phyloP scores from a whole-genome alignment of 2,888 invertebrate species.

The Sesamia inferens region DNA sequence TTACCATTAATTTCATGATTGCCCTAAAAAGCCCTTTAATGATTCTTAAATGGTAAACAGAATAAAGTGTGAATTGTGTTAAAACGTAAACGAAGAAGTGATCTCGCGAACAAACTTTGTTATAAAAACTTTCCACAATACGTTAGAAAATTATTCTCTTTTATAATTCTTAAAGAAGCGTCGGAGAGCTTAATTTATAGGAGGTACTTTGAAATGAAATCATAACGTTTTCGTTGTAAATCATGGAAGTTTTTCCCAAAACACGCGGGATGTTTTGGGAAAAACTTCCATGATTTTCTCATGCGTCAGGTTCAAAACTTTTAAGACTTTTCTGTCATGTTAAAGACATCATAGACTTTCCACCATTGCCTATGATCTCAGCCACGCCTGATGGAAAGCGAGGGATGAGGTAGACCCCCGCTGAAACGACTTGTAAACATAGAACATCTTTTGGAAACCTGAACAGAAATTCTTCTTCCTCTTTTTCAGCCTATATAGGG shows the following conservation, averaged over 20 bases:
- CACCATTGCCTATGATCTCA: too few relatives aligned
- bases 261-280: too few relatives aligned
- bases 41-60: not conserved
- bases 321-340: not conserved
- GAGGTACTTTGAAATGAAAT: not conserved
- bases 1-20: constrained; percentile 31
- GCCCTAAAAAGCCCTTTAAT: constrained; percentile 31
- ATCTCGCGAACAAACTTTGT: not conserved
- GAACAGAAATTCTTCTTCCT: not conserved
- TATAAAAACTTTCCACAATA: not conserved
- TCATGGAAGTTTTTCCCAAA: too few relatives aligned
- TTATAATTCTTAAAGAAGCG: not conserved
- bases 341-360: not conserved
- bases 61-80: constrained; percentile 19
- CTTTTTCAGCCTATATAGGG: too few relatives aligned
- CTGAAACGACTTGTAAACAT: too few relatives aligned
- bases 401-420: too few relatives aligned
- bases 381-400: too few relatives aligned
- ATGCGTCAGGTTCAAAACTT: too few relatives aligned
- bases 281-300: not conserved
- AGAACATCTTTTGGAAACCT: not conserved
- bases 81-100: not conserved
- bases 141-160: not conserved
- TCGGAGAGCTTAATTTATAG: not conserved
- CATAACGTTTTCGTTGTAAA: not conserved